A percentile compares a stretch with the other conserved stretches of the same genome.
Evolutionary conservation across 2,113 vertebrate species (phyloP).

Genomic region (Coturnix japonica): DNA sequence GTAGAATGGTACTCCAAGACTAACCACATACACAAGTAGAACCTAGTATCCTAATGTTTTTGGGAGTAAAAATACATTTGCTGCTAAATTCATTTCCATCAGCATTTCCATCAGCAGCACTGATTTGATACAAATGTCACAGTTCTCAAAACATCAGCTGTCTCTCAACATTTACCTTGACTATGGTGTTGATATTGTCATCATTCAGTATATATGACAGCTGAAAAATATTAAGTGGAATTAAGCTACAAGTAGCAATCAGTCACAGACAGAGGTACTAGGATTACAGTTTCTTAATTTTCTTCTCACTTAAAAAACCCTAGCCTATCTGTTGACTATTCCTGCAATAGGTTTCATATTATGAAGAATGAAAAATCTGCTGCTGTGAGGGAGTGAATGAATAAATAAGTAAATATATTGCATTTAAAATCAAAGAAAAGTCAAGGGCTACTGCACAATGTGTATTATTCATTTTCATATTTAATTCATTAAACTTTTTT

Average conservation of each 20-base stretch:
- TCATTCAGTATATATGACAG: neutral
- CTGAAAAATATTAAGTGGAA: slow-evolving; percentile 15
- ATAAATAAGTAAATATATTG: slow-evolving; percentile 32
- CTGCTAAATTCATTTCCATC: neutral
- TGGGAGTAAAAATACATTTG: neutral
- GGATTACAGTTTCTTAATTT: slow-evolving; percentile 6
- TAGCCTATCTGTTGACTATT: neutral
- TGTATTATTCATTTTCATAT: slow-evolving; percentile 59
- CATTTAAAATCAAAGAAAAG: slow-evolving; percentile 21
- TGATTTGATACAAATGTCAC: neutral
- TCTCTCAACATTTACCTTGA: neutral
- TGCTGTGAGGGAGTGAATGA: neutral
- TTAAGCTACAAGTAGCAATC: slow-evolving; percentile 7
- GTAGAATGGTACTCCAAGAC: neutral
- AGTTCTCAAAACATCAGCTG: neutral
- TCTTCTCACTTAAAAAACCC: neutral
- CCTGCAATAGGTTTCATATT: neutral
- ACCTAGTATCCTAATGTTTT: neutral
- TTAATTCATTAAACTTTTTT: slow-evolving; percentile 48
- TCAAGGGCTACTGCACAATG: neutral
- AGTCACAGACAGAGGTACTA: neutral
- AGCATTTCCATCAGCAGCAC: neutral
- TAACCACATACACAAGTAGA: fast-evolving
- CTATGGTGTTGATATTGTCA: neutral
- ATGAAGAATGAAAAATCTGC: neutral